Conservation (phyloP, 2,113 vertebrate genomes). For the Camelus dromedarius region DNA sequence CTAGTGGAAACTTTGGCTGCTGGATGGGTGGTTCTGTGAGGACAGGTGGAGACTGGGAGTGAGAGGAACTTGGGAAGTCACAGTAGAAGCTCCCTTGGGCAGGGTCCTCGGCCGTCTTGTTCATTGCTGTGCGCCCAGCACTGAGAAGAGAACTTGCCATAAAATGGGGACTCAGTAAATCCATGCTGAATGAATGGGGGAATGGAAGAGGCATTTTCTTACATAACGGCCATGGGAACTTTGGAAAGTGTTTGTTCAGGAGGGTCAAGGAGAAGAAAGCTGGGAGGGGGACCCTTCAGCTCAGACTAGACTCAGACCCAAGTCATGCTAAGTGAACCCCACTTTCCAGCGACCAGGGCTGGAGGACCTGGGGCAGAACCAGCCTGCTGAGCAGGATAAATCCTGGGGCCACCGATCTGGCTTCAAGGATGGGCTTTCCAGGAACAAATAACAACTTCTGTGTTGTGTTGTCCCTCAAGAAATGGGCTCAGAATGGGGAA, state of each 20-base stretch:
- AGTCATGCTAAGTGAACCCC: background rate
- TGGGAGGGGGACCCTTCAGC: background rate
- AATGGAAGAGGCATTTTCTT: background rate
- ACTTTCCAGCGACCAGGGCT: background rate
- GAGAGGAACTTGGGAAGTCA: background rate
- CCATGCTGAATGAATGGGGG: background rate
- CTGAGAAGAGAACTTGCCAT: background rate
- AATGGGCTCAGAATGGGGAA: background rate
- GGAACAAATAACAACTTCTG: background rate
- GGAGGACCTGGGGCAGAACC: background rate
- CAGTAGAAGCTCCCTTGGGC: background rate
- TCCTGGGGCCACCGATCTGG: background rate
- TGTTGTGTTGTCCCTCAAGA: background rate
- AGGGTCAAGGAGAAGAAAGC: background rate
- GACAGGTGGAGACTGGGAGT: background rate
- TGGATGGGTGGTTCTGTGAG: background rate
- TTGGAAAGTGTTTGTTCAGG: background rate
- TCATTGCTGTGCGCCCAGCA: background rate
- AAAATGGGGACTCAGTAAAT: background rate
- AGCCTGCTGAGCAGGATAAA: background rate
- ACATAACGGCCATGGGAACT: background rate
- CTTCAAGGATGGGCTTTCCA: background rate
- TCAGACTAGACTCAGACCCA: background rate
- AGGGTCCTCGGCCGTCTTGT: background rate
- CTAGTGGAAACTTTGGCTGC: background rate